A percentile compares a stretch with the other conserved stretches of the same genome.
These are phyloP conservation scores for Melanitta fusca DNA, from an alignment of 2,797 vertebrate species.

Conservation along the genomic window DNA sequence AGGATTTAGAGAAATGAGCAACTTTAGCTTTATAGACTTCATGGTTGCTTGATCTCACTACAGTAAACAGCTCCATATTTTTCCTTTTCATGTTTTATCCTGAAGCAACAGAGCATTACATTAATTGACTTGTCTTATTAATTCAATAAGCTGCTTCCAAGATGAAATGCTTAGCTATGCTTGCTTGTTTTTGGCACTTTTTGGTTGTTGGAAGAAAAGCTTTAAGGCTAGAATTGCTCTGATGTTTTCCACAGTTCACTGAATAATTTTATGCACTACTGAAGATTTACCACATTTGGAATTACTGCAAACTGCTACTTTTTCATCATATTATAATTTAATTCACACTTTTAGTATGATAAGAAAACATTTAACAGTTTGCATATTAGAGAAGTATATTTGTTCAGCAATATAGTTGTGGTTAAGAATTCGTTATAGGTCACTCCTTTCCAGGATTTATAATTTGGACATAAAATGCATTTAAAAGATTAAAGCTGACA, in stretches of 20 bases:
- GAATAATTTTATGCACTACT: constrained; percentile 78
- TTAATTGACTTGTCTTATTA: constrained; percentile 88
- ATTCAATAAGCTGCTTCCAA: constrained; percentile 83
- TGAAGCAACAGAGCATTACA: constrained; percentile 82
- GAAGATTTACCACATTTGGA: constrained; percentile 77
- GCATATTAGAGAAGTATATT: constrained; percentile 60
- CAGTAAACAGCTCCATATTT: constrained; percentile 78
- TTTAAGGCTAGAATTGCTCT: constrained; percentile 77
- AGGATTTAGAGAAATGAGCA: constrained; percentile 49
- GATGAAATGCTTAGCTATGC: constrained; percentile 81
- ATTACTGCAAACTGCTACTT: constrained; percentile 76
- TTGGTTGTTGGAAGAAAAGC: constrained; percentile 75
- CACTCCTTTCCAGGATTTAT: constrained; percentile 39
- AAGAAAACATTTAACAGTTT: constrained; percentile 74
- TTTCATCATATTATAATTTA: constrained; percentile 81
- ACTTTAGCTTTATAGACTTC: constrained; percentile 63
- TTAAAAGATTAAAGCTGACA: constrained; percentile 51
- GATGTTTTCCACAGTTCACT: constrained; percentile 80
- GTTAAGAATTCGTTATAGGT: constrained; percentile 65
- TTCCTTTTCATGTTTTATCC: constrained; percentile 82
- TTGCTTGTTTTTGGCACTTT: constrained; percentile 76
- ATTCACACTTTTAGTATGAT: constrained; percentile 75
- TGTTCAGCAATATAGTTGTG: constrained; percentile 46
- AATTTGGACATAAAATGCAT: constrained; percentile 53
- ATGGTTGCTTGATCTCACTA: constrained; percentile 74